These are phyloP conservation scores for Nicator chloris DNA, from an alignment of 2,113 vertebrate genomes.

Conservation along the genomic window DNA sequence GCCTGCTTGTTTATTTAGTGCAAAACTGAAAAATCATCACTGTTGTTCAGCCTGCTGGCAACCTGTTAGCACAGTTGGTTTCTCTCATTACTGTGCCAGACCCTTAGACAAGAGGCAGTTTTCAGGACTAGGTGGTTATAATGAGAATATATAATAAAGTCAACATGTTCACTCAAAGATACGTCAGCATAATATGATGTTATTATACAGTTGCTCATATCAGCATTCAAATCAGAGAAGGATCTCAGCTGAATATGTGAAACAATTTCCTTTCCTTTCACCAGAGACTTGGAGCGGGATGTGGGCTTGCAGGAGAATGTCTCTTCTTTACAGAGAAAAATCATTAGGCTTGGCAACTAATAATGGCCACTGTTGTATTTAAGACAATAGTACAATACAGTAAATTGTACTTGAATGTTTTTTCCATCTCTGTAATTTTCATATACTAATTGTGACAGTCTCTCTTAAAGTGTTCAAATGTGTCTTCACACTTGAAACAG, in stretches of 20 bases:
- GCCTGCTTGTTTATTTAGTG: not conserved
- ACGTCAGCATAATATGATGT: not conserved
- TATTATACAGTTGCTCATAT: not conserved
- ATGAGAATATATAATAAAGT: not conserved
- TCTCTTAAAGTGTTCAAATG: not conserved
- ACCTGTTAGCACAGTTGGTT: not conserved
- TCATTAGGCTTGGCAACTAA: not conserved
- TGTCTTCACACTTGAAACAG: not conserved
- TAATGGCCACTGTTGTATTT: not conserved
- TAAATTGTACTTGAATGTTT: not conserved
- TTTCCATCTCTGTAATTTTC: not conserved
- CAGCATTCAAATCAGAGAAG: not conserved
- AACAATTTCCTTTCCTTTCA: not conserved
- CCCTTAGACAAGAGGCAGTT: not conserved
- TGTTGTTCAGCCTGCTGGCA: not conserved
- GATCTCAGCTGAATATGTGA: not conserved
- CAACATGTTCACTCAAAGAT: not conserved
- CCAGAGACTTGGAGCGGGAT: not conserved
- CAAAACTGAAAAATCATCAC: not conserved
- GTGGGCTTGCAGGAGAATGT: not conserved
- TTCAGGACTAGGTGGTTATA: not conserved
- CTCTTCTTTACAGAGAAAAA: not conserved
- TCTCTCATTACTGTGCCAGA: not conserved
- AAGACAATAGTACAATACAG: not conserved
- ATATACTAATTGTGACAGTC: not conserved